Conservation (phyloP, 2,888 invertebrate species). For the Drosophila paramelanica region DNA sequence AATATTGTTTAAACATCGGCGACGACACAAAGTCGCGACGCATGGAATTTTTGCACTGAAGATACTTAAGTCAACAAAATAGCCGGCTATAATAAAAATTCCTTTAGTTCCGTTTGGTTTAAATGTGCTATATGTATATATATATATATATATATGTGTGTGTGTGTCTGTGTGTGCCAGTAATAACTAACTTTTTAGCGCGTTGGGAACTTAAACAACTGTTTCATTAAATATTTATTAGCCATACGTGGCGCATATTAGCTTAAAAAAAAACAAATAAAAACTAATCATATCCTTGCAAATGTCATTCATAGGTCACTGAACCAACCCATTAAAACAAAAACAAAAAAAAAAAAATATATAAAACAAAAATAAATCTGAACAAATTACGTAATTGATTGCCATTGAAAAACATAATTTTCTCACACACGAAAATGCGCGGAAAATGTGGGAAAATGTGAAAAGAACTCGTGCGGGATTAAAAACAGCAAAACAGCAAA, state of each 20-base stretch:
- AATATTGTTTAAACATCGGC: conserved; percentile 38
- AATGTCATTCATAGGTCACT: conserved; percentile 72
- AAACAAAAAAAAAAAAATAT: no score
- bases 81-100: conserved; percentile 41
- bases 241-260: background rate
- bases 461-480: conserved; percentile 35
- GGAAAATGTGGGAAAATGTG: conserved; percentile 4
- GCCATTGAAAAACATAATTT: conserved; percentile 49
- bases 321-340: conserved; percentile 22
- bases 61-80: conserved; percentile 26
- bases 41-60: conserved; percentile 52
- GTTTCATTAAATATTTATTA: conserved; percentile 19
- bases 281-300: conserved; percentile 43
- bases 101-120: conserved; percentile 53
- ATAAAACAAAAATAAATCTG: conserved; percentile 7
- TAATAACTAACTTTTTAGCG: conserved; percentile 10
- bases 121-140: background rate
- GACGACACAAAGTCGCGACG: conserved; percentile 63
- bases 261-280: background rate
- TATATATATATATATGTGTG: background rate
- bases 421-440: conserved; percentile 31
- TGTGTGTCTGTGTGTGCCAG: background rate
- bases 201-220: conserved; percentile 48
- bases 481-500: conserved; percentile 14
- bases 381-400: conserved; percentile 59